A percentile compares a stretch with the other conserved stretches of the same genome.
Evolutionary conservation across 2,888 invertebrate species (phyloP).

Genomic region (Byasa hedistus): DNA sequence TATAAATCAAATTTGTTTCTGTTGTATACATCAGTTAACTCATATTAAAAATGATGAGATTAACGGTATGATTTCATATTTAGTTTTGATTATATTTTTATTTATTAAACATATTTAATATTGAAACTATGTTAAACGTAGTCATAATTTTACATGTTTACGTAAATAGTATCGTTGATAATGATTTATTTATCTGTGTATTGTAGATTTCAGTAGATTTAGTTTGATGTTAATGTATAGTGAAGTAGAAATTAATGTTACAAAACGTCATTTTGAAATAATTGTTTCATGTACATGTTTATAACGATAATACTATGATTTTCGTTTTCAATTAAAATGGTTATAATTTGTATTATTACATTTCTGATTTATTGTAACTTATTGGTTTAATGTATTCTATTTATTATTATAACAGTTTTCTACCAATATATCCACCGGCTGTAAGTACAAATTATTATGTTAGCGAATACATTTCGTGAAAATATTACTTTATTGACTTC

Average conservation of each 20-base stretch:
- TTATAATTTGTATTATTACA: background rate
- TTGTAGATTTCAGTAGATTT: background rate
- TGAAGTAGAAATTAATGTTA: slow-evolving; percentile 1
- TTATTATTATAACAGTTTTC: slow-evolving; percentile 1
- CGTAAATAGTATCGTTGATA: background rate
- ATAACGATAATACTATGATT: background rate
- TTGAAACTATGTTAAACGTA: background rate
- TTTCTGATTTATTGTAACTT: background rate
- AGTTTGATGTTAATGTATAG: slow-evolving; percentile 2
- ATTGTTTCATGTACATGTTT: background rate
- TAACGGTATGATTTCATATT: background rate
- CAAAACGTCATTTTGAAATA: slow-evolving; percentile 4
- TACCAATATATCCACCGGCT: background rate
- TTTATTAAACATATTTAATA: slow-evolving; percentile 1
- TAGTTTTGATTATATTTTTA: background rate
- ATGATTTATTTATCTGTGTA: background rate
- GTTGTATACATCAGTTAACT: background rate
- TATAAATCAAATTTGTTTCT: no score
- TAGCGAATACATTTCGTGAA: background rate
- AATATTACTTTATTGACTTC: slow-evolving; percentile 6
- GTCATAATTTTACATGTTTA: background rate
- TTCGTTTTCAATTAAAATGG: background rate
- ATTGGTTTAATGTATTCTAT: background rate
- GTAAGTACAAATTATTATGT: slow-evolving; percentile 12
- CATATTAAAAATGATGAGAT: background rate